Conservation (phyloP, 2,797 vertebrate species). For the Manis javanica region DNA sequence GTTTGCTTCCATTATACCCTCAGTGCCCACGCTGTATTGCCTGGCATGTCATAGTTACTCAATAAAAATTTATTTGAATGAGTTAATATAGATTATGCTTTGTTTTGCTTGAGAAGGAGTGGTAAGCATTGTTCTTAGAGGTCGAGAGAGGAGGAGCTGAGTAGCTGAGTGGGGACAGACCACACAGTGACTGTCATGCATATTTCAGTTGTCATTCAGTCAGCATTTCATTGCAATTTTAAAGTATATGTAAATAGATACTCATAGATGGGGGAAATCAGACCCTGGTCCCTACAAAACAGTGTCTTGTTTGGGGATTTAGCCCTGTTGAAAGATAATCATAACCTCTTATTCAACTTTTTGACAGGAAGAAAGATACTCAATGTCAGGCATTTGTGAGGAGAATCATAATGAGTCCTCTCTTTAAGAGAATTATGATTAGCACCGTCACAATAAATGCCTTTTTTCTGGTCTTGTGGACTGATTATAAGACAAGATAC, state of each 20-base stretch:
- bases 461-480: constrained; percentile 71
- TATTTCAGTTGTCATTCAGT: neutral
- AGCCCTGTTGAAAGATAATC: neutral
- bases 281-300: neutral
- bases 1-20: neutral
- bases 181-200: too few relatives aligned
- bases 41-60: neutral
- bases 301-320: neutral
- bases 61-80: neutral
- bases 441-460: constrained; percentile 54
- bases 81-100: constrained; percentile 5
- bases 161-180: neutral
- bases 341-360: constrained; percentile 16
- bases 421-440: constrained; percentile 70
- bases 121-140: neutral
- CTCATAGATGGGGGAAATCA: neutral
- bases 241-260: neutral
- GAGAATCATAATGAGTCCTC: constrained; percentile 27
- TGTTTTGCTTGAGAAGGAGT: constrained; percentile 4
- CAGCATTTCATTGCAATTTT: neutral
- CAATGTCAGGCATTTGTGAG: constrained; percentile 54
- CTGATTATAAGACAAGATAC: neutral
- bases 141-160: neutral
- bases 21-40: neutral
- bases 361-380: constrained; percentile 76